Conservation (phyloP, 1,140 invertebrate genomes). For the Lordiphosa stackelbergi region DNA sequence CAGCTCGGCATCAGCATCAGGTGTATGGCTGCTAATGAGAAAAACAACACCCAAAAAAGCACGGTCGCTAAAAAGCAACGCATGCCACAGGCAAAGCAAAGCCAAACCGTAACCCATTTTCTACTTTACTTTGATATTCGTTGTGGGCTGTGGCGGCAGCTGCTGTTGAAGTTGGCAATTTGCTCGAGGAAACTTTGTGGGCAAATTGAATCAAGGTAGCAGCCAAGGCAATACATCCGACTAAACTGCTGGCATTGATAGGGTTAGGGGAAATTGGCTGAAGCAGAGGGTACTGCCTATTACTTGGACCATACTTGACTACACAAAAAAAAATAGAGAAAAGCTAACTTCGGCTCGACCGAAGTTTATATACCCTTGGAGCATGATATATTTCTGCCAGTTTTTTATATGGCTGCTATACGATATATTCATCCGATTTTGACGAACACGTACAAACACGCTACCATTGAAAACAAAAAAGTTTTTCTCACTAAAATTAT, state of each 20-base stretch:
- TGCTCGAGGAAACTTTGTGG: constrained; percentile 13
- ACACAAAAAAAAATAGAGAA: too few relatives aligned
- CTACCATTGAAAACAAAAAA: too few relatives aligned
- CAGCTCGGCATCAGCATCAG: constrained; percentile 19
- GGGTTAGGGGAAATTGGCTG: constrained; percentile 21
- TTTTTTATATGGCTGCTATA: too few relatives aligned
- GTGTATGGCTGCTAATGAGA: constrained; percentile 46
- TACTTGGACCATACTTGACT: too few relatives aligned
- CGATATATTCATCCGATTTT: too few relatives aligned
- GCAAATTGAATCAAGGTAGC: constrained; percentile 43
- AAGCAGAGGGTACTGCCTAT: too few relatives aligned
- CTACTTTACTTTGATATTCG: constrained; percentile 10
- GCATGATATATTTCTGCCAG: too few relatives aligned
- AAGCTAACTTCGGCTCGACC: too few relatives aligned
- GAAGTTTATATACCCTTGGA: too few relatives aligned
- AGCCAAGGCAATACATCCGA: constrained; percentile 7
- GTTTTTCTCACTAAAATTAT: too few relatives aligned
- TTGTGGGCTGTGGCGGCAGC: constrained; percentile 1
- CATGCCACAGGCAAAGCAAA: constrained; percentile 30
- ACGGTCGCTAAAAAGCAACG: constrained; percentile 48
- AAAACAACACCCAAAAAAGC: constrained; percentile 39
- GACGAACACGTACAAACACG: too few relatives aligned
- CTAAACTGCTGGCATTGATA: constrained; percentile 46
- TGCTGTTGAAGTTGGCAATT: constrained; percentile 38
- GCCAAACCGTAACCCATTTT: constrained; percentile 7